These are phyloP conservation scores for Habroteleia sp. DNA, from an alignment of 2,888 invertebrate genomes.

Conservation along the genomic window DNA sequence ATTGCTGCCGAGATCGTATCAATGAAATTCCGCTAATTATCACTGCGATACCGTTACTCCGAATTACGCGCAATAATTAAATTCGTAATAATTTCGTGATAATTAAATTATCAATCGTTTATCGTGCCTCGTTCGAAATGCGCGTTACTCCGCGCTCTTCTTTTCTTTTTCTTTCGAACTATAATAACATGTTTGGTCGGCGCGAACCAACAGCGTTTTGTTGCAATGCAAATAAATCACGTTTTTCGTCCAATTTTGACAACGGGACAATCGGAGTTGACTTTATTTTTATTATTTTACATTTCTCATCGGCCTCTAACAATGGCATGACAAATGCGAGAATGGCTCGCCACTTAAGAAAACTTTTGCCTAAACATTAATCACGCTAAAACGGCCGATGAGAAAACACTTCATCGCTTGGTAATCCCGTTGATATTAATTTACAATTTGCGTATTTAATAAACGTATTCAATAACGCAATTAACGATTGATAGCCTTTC, in stretches of 20 bases:
- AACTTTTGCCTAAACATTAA: conserved; percentile 35
- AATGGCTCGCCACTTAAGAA: conserved; percentile 22
- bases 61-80: no score
- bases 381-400: conserved; percentile 31
- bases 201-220: not conserved
- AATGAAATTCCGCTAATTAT: no score
- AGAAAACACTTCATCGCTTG: conserved; percentile 30
- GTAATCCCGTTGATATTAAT: conserved; percentile 14
- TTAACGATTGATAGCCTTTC: not conserved
- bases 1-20: no score
- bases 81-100: no score
- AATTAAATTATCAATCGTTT: no score
- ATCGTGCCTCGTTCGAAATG: no score
- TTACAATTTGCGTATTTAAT: conserved; percentile 10
- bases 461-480: not conserved
- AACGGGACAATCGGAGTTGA: not conserved
- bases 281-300: conserved; percentile 27
- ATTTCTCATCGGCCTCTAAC: conserved; percentile 12
- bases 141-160: no score
- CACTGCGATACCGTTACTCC: no score
- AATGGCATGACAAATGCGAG: conserved; percentile 34
- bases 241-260: conserved; percentile 8
- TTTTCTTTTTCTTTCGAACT: not conserved
- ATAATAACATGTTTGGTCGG: not conserved
- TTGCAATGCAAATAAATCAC: not conserved